These are phyloP conservation scores for Pomatostomus ruficeps DNA, from an alignment of 2,113 vertebrate genomes.

Conservation along the genomic window DNA sequence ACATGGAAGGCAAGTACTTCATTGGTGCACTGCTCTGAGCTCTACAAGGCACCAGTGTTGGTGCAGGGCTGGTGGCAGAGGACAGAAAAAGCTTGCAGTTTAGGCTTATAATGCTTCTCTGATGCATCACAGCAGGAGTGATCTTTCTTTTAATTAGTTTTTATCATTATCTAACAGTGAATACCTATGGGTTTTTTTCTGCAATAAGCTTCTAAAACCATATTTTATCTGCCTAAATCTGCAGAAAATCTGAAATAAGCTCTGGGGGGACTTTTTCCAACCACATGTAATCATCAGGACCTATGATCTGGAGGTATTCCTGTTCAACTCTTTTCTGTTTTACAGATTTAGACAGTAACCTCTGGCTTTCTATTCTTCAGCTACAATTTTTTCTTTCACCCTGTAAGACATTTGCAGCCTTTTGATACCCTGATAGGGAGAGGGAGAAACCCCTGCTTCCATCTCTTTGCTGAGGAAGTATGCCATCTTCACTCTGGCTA, in stretches of 20 bases:
- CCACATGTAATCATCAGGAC: too few relatives aligned
- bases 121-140: background rate
- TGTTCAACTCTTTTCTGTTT: background rate
- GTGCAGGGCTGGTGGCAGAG: background rate
- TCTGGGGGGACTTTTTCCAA: too few relatives aligned
- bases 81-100: background rate
- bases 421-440: background rate
- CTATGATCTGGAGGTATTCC: background rate
- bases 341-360: background rate
- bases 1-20: background rate
- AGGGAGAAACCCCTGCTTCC: background rate
- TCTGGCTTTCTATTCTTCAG: background rate
- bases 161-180: background rate
- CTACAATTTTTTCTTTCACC: background rate
- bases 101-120: background rate
- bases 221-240: background rate
- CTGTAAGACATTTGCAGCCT: background rate
- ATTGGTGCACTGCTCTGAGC: background rate
- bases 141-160: background rate
- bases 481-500: background rate
- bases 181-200: background rate
- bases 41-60: rapidly evolving
- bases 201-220: background rate
- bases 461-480: background rate
- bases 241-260: background rate